phyloP scores from a whole-genome alignment of 2,113 vertebrate species.

The Mystacornis crossleyi region DNA sequence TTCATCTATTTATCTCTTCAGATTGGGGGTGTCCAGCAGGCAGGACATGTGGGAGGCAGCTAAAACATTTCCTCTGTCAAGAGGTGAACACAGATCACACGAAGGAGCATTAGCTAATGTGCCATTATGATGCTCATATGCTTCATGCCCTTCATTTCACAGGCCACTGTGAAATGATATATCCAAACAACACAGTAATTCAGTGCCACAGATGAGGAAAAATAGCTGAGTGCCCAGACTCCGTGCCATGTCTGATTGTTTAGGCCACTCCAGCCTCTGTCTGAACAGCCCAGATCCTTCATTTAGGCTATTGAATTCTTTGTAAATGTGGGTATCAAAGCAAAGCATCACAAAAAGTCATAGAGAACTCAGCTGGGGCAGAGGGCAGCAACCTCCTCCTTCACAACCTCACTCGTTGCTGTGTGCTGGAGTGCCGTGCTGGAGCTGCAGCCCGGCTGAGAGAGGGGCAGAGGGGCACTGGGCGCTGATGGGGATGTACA shows the following conservation, averaged over 20 bases:
- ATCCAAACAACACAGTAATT: not conserved
- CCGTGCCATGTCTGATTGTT: not conserved
- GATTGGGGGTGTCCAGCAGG: not conserved
- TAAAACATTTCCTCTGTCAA: not conserved
- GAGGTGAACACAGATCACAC: not conserved
- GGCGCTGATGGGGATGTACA: fast-evolving
- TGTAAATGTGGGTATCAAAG: not conserved
- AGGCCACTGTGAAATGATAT: not conserved
- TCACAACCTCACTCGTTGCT: not conserved
- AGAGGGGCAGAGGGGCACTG: not conserved
- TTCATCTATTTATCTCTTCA: not conserved
- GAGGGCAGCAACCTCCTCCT: not conserved
- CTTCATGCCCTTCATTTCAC: not conserved
- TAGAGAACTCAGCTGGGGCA: not conserved
- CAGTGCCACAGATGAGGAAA: not conserved
- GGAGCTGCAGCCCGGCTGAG: not conserved
- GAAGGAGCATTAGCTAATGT: not conserved
- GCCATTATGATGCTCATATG: not conserved
- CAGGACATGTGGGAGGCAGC: not conserved
- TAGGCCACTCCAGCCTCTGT: not conserved
- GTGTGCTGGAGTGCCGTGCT: not conserved
- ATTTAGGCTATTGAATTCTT: not conserved
- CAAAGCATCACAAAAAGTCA: not conserved
- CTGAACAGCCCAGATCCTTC: not conserved
- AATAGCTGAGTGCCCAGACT: not conserved